Evolutionary conservation across 2,888 invertebrate species (phyloP), one percentile per base, ranked within the genome.

Genomic region (Campoplex nolae): DNA sequence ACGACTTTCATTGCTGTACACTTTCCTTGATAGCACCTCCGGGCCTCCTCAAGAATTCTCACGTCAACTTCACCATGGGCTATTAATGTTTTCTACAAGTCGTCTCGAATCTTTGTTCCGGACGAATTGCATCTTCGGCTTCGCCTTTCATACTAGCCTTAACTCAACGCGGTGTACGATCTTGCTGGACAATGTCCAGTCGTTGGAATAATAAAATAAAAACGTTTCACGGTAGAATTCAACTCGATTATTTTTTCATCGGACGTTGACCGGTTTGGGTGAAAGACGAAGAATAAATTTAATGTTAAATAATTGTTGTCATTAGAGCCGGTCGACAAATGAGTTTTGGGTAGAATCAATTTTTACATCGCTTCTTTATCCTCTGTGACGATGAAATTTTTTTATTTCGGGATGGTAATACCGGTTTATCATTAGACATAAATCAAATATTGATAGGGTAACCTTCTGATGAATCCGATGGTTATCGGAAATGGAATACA

Each of bases 221-320:
- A 71, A 68, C 56, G 13, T 38, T 42, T 67, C 71, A 65, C 71
- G 70, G 77, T 85, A 73, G 74, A 81, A 85, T 85, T 77, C 77
- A 77, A 85, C 82, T 78, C n/a, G n/a, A n/a, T n/a, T 67, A 65
- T 73, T 51, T 45, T 80, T 83, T 86, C 54, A 75, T 3, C 38
- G 75, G 74, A 75, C 78, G 62, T 74, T 48, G 32, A 78, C 83
- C 74, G 79, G 82, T 83, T 86, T 83, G 79, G 62, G 78, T 86
- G 78, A 86, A 82, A 38, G 38, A 78, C 67, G 28, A n/a, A 32
- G 70, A 83, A 79, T 79, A 79, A 85, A 86, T 86, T 86, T 62
- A 51, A 83, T 86, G 79, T 79, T 62, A 82, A 83, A 79, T 85
- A 86, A 86, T 83, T 79, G 75, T 78, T 51, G 85, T 77, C 54